Evolutionary conservation across 2,113 vertebrate species (phyloP), one percentile per base, ranked within the genome.

Genomic region (Parus major): DNA sequence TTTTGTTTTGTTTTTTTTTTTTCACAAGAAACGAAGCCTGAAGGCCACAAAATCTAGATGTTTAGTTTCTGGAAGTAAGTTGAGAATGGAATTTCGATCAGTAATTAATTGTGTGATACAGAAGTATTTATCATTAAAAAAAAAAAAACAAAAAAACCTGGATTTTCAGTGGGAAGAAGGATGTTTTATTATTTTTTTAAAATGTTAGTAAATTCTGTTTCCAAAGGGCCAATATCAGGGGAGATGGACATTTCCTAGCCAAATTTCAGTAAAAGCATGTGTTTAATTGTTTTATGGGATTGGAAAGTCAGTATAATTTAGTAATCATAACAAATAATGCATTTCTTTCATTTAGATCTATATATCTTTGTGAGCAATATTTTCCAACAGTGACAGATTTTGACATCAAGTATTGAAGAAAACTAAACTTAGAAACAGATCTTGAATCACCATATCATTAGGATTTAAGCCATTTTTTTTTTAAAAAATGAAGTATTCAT

Each of bases 281-380:
- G 4, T 61, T 79, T 71, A 39, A 12, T n/a, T 60, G 3, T 3
- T 46, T 22, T 23, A 6, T 55, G 22, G 18, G 10, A 15, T 29
- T 85, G 28, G 28, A 81, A 81, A 55, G 24, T 23, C 36, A 31
- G 12, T 59, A 25, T 39, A 19, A 49, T 80, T 53, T 66, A 57
- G 2, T 41, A 53, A 59, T 56, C 4, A 2, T 9, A 6, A 16
- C 13, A 7, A 73, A 18, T 0, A 29, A 29, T 29, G 21, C 7
- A 17, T 4, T 14, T 71, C 9, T 80, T 92, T 52, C 2, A 7
- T 57, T 83, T 87, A 12, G 10, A 49, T 49, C 35, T 63, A 2
- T 56, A 3, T 53, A 17, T 50, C 5, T 60, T 82, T 69, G 9
- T 53, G 16, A 65, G 6, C 16, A 53, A 9, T 15, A 3, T 55